Conservation (phyloP, 2,113 vertebrate species). For the Sebastes schlegelii region DNA sequence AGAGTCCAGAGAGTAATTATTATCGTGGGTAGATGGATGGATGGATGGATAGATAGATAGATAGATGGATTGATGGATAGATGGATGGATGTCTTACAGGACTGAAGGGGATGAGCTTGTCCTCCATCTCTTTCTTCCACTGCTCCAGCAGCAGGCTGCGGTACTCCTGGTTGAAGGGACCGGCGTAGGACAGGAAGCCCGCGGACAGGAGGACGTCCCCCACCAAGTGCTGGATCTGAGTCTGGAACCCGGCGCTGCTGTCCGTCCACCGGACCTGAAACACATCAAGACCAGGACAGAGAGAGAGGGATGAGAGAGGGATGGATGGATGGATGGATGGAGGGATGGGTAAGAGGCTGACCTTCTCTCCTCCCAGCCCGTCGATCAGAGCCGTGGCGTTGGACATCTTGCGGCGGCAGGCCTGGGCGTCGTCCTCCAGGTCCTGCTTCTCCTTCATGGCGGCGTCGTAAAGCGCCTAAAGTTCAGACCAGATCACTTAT, state of each 20-base stretch:
- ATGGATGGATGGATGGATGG: not conserved
- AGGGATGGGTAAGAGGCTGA: constrained; percentile 29
- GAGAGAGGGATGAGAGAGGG: not conserved
- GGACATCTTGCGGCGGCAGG: constrained; percentile 86
- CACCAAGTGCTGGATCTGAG: constrained; percentile 84
- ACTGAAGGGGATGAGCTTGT: constrained; percentile 71
- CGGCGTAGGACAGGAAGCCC: constrained; percentile 89
- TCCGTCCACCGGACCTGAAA: constrained; percentile 87
- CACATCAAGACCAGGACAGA: not conserved
- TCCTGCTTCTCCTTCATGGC: constrained; percentile 88
- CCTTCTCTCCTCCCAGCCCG: constrained; percentile 89
- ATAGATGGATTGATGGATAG: no score
- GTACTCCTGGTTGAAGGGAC: constrained; percentile 91
- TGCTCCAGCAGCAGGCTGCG: constrained; percentile 83
- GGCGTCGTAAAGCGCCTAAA: constrained; percentile 83
- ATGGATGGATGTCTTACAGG: constrained; percentile 26
- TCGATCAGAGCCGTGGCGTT: constrained; percentile 88
- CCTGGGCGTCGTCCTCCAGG: constrained; percentile 85
- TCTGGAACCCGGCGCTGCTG: constrained; percentile 86
- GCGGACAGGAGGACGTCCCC: constrained; percentile 88
- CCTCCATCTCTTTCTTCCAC: constrained; percentile 87
- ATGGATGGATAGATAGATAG: no score
- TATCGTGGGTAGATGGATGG: no score
- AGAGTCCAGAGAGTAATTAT: not conserved
- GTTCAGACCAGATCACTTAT: not conserved